Base-by-base conservation (phyloP, 2,113 vertebrate genomes). In the Phoenicopterus ruber region DNA sequence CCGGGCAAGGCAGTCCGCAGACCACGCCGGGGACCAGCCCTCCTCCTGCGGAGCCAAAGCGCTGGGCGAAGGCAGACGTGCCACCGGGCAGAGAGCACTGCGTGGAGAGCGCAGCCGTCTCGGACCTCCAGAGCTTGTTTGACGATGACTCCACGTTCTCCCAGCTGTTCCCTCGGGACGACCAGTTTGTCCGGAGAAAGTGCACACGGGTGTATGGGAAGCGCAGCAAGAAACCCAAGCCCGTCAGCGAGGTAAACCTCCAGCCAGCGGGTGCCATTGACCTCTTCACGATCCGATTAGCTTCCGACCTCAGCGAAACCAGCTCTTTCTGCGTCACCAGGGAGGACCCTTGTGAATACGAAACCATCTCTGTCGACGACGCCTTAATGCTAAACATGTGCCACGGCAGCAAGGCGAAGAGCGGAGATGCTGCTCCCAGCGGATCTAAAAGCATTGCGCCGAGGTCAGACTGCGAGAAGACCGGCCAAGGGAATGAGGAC, bases 121-220 rank as follows among this genome's bases (percentile, higher is more conserved):
- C 98, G 0, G 98, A 99, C 73, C 97, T 99, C 38, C 98, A 98
- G 70, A 96, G 97, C 85, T 82, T 98, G 21, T 97, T 99, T 8
- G 99, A 99, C 1, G 99, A 99, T 1, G 99, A 99, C n/a, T 96
- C 97, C 65, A 98, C 98, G 0, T 99, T 99, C 93, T 99, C 99
- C 16, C 98, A 98, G 93, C 98, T 99, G 52, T 99, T 99, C 84
- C 99, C 99, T 44, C 91, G 98, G 80, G 98, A 98, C 3, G 98
- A 99, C 34, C 99, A 98, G 84, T 93, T 98, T n/a, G 98, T 98
- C 73, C 98, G 98, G 46, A 99, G 99, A 88, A 99, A 99, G 96
- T 99, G 98, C 95, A 98, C 97, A 0, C 98, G 98, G 15, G 99
- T 99, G 46, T 99, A 99, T 3, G 98, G 99, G 88, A 99, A 99